A percentile compares a stretch with the other conserved stretches of the same genome.
These are phyloP conservation scores for Cyclophora punctaria DNA, from an alignment of 2,888 invertebrate genomes.

Conservation along the genomic window DNA sequence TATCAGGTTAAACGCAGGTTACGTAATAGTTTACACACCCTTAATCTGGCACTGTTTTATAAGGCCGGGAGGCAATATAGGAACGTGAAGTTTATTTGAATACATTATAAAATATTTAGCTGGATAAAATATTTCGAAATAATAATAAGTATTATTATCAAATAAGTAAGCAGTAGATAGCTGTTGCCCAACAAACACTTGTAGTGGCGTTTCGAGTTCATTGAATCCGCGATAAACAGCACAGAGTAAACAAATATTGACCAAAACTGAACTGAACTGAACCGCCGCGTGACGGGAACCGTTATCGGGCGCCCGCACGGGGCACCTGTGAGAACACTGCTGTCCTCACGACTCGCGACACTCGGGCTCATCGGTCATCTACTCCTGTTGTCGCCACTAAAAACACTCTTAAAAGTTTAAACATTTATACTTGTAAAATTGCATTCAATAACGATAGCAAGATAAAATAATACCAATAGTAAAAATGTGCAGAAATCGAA, in stretches of 20 bases:
- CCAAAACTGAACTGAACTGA: slow-evolving; percentile 27
- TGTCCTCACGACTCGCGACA: too few species aligned
- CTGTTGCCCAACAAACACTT: slow-evolving; percentile 15
- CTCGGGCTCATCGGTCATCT: too few species aligned
- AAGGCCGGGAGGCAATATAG: slow-evolving; percentile 2
- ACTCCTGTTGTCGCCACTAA: too few species aligned
- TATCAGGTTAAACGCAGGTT: slow-evolving; percentile 67
- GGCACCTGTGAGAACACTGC: slow-evolving; percentile 26
- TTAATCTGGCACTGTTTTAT: slow-evolving; percentile 42
- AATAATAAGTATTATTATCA: slow-evolving; percentile 14
- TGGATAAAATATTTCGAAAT: not conserved
- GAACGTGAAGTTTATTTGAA: too few species aligned
- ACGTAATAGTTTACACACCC: slow-evolving; percentile 67
- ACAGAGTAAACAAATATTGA: slow-evolving; percentile 39
- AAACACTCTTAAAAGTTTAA: too few species aligned
- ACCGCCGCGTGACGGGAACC: slow-evolving; percentile 22
- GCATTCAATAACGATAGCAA: too few species aligned
- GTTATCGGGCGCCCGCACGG: slow-evolving; percentile 43
- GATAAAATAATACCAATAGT: too few species aligned
- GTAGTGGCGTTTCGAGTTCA: slow-evolving; percentile 21
- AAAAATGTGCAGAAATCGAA: too few species aligned
- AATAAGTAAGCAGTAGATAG: slow-evolving; percentile 13
- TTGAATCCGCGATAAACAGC: slow-evolving; percentile 29
- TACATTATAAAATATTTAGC: too few species aligned
- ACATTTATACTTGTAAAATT: too few species aligned